Conservation (phyloP, 2,113 vertebrate species). For the Ictidomys tridecemlineatus region DNA sequence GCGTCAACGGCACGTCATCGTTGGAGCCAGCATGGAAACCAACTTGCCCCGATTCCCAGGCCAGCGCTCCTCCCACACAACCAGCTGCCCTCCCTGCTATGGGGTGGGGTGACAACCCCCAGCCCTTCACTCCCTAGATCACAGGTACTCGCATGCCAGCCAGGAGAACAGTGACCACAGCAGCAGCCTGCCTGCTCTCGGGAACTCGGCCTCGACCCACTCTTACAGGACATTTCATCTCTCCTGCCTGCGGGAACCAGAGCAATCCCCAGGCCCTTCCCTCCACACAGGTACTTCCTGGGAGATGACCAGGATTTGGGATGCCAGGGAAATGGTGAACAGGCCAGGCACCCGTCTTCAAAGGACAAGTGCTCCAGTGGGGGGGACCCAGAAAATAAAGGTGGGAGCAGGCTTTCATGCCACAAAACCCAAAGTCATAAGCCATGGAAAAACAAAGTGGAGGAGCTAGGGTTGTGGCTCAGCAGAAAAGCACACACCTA, state of each 20-base stretch:
- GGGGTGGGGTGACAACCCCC: rapidly evolving
- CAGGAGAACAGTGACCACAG: rapidly evolving
- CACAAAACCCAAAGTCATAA: not conserved
- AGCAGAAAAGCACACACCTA: no score
- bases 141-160: not conserved
- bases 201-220: not conserved
- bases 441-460: not conserved
- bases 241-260: not conserved
- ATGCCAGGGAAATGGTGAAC: rapidly evolving
- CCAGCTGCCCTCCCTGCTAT: not conserved
- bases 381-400: not conserved
- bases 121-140: not conserved
- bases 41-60: not conserved
- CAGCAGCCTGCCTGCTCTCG: rapidly evolving
- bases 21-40: not conserved
- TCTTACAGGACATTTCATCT: not conserved
- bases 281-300: not conserved
- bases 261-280: not conserved
- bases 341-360: not conserved
- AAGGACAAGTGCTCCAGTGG: not conserved
- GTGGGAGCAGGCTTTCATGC: not conserved
- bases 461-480: no score
- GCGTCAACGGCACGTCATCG: no score
- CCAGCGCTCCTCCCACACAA: not conserved
- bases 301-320: not conserved